phyloP scores from a whole-genome alignment of 2,113 vertebrate species.

The Danio rerio region GRCz12tu NC_133189.1:39623501-39624000 shows the following conservation, averaged over 20 bases:
- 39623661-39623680: too few species aligned
- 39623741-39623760: neutral
- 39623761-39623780: neutral
- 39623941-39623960: neutral
- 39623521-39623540: neutral
- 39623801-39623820: neutral
- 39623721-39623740: neutral
- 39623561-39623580: neutral
- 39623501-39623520: neutral
- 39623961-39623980: neutral
- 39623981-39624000: neutral
- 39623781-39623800: constrained; percentile 21
- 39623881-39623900: neutral
- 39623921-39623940: neutral
- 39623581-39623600: too few species aligned
- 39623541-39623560: neutral
- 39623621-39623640: too few species aligned
- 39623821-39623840: neutral
- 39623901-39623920: neutral
- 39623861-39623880: too few species aligned
- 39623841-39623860: too few species aligned
- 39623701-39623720: neutral
- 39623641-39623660: neutral
- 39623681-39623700: neutral
- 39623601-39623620: too few species aligned